Base-by-base conservation (phyloP, 2,113 vertebrate genomes). In the Heterocephalus glaber region DNA sequence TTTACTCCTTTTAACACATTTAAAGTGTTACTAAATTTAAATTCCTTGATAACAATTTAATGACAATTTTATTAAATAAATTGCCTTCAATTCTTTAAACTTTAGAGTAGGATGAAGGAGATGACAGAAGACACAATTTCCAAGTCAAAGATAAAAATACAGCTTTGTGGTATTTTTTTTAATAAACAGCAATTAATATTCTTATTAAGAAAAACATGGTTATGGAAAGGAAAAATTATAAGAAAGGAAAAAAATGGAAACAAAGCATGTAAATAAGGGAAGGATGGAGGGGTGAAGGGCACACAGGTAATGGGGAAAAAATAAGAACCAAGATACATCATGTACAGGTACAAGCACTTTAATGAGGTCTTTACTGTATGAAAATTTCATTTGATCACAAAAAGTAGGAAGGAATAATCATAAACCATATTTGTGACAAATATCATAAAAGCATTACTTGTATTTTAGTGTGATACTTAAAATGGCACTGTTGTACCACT, bases 391-490 rank as follows among this genome's bases (percentile, higher is more conserved):
- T 79, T 11, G 24, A 90, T 93, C 54, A 88, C 49, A 87, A 90
- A 92, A 80, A 60, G 16, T 68, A 96, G 86, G 61, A 35, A 85
- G 61, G 12, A 92, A 70, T 79, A 33, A 61, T 81, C 60, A 96
- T 60, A 82, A 90, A 87, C 82, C 74, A 86, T 38, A 80, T 49
- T 95, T 92, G 35, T 76, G 76, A 20, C 63, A 94, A 94, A 88
- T 87, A 30, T 89, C 66, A 96, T 35, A 74, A 89, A 89, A 95
- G 76, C n/a, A 24, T 4, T 81, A 54, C 52, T 93, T 95, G 79
- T 90, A 76, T 90, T 44, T 95, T 83, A 92, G 95, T 83, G 60
- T 66, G 54, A 14, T 89, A 80, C 60, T 90, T 82, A 96, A 95
- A 95, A 93, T 85, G 52, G 47, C 20, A 94, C 38, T 89, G 8